Base-by-base conservation (phyloP, 2,797 vertebrate species). In the Eulemur mongoz region DNA sequence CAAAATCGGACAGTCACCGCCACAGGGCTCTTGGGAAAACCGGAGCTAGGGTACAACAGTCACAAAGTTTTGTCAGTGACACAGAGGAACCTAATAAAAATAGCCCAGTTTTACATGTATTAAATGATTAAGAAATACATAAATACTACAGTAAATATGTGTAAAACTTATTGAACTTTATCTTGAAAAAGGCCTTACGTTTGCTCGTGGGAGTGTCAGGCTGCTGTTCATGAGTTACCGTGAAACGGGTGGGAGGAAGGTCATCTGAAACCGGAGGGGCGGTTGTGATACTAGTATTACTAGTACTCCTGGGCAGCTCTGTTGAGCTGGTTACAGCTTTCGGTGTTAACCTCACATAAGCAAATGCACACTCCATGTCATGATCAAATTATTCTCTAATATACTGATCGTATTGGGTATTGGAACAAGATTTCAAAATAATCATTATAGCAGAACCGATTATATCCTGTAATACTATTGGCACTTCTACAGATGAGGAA, bases 381-480 rank as follows among this genome's bases (percentile, higher is more conserved):
- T 3, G 5, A 86, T 79, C 9, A 76, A 86, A 81, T 2, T 91
- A 9, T 50, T 38, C 80, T 65, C 23, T 80, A 45, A 79, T 17
- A 83, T 20, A 73, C 4, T 30, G 54, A 59, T 88, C 43, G 54
- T n/a, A 93, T 7, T 72, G 61, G 70, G 80, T 38, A 93, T 11
- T 76, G 65, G 75, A 96, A 93, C 13, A 67, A 38, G 57, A 57
- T 89, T 96, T 94, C 32, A 67, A 89, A 94, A 75, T 72, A 93
- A 86, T 59, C 48, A 73, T 35, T 90, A 59, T 1, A 84, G 32
- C 67, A 89, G n/a, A 91, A 91, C 20, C 83, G 45, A 95, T 61
- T 59, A 18, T 43, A 59, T 48, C 32, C 4, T 86, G 1, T 43
- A 32, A 17, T 48, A 85, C 40, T n/a, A 63, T 25, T 43, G 78